These are phyloP conservation scores for Furnarius figulus DNA, from an alignment of 2,113 vertebrate species.

Conservation along the genomic window DNA sequence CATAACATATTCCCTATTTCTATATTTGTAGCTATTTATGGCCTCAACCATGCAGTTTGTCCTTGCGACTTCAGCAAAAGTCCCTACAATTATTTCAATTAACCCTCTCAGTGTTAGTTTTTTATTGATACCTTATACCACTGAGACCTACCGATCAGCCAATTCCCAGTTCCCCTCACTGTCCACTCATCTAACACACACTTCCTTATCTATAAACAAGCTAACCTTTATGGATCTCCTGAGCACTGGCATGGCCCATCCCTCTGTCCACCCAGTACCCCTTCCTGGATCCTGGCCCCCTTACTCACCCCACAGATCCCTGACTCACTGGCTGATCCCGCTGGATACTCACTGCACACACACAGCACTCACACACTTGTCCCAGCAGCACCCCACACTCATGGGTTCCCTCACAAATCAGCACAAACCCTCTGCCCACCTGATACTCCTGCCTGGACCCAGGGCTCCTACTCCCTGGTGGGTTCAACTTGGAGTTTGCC, in stretches of 20 bases:
- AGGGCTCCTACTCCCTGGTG: fast-evolving
- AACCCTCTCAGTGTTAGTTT: too few species aligned
- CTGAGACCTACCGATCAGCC: neutral
- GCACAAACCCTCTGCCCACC: fast-evolving
- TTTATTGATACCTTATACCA: too few species aligned
- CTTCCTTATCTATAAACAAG: neutral
- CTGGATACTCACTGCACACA: neutral
- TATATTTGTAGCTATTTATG: too few species aligned
- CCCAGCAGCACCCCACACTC: fast-evolving
- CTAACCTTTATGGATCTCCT: neutral
- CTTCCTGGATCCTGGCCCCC: neutral
- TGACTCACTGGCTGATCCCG: fast-evolving
- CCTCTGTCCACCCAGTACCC: fast-evolving
- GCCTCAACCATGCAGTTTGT: too few species aligned
- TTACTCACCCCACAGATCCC: neutral
- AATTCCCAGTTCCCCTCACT: neutral
- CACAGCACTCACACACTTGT: neutral
- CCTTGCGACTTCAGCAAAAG: too few species aligned
- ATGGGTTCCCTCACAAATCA: fast-evolving
- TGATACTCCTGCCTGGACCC: neutral
- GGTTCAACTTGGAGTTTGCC: neutral
- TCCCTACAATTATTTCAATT: too few species aligned
- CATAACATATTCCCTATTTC: too few species aligned
- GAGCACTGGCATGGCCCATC: neutral
- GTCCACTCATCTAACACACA: fast-evolving